Conservation (phyloP, 2,113 vertebrate genomes). For the Pristiophorus japonicus region DNA sequence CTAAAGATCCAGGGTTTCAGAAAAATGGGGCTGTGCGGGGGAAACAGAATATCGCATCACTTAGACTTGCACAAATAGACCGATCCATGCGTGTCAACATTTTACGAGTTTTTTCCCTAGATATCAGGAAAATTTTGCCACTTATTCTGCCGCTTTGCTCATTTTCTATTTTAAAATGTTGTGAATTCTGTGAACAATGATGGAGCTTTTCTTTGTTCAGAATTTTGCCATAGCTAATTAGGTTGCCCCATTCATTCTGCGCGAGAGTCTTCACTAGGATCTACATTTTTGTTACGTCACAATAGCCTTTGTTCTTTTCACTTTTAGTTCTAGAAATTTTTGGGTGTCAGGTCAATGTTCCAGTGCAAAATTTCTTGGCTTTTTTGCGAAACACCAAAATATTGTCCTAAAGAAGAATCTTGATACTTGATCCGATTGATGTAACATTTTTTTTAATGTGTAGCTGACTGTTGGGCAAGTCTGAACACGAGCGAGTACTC, state of each 20-base stretch:
- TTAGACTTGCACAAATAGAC: background rate
- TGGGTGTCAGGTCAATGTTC: background rate
- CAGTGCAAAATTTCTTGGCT: background rate
- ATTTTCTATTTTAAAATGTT: background rate
- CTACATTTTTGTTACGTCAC: background rate
- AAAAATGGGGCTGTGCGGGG: background rate
- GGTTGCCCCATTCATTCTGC: background rate
- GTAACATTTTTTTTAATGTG: conserved; percentile 75
- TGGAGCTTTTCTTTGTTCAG: background rate
- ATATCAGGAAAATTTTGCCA: background rate
- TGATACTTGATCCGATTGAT: conserved; percentile 72
- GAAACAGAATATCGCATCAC: background rate
- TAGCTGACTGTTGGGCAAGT: conserved; percentile 81
- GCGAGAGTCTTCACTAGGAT: background rate
- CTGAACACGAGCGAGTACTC: conserved; percentile 75
- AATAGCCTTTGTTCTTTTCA: background rate
- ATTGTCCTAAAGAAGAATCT: conserved; percentile 25
- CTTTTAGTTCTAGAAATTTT: background rate
- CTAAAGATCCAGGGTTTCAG: background rate
- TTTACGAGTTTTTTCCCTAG: background rate
- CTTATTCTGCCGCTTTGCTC: background rate
- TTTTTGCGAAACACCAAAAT: background rate
- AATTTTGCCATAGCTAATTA: background rate
- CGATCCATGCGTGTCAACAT: background rate
- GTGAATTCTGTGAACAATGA: background rate